Evolutionary conservation across 2,888 invertebrate species (phyloP).

Genomic region (Eupeodes latifasciatus): DNA sequence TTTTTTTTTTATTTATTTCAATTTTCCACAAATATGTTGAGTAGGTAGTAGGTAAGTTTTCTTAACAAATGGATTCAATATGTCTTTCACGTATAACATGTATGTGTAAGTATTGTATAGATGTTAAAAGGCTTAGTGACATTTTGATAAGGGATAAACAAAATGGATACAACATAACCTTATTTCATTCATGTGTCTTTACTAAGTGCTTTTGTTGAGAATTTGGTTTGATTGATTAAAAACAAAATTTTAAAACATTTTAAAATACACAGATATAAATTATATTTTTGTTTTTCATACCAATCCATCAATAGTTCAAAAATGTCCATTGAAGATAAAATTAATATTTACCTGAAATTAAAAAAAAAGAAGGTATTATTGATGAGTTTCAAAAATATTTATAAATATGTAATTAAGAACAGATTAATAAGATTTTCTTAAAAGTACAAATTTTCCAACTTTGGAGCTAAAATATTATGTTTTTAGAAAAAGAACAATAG

Average conservation of each 20-base stretch:
- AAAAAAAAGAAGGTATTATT: not conserved
- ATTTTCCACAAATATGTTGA: not conserved
- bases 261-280: not conserved
- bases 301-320: not conserved
- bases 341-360: conserved; percentile 61
- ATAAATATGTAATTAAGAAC: no score
- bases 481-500: no score
- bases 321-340: not conserved
- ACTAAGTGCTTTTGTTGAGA: not conserved
- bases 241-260: not conserved
- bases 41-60: not conserved
- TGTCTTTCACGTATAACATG: not conserved
- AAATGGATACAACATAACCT: conserved; percentile 20
- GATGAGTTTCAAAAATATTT: not conserved
- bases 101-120: not conserved
- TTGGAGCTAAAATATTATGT: no score
- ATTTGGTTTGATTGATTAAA: conserved; percentile 17
- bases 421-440: no score
- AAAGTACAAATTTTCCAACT: no score
- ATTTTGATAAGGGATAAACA: conserved; percentile 35
- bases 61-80: not conserved
- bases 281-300: conserved; percentile 19
- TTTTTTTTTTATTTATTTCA: not conserved
- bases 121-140: conserved; percentile 14
- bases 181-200: not conserved